Evolutionary conservation across 2,797 vertebrate genomes (phyloP).

Genomic region (Thalassophryne amazonica): DNA sequence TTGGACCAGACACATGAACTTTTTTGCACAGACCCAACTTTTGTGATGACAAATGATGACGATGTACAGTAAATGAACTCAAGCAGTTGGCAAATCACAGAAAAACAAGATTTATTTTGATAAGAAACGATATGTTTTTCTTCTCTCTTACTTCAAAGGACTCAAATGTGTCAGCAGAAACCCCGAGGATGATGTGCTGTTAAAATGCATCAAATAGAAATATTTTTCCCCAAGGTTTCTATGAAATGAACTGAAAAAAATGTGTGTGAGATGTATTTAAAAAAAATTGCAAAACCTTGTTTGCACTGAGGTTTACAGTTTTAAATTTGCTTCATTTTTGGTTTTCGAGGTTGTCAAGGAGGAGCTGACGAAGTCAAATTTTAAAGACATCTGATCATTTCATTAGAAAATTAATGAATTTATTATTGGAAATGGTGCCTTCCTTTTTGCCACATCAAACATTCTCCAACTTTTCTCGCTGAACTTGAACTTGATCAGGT

Average conservation of each 20-base stretch:
- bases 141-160: slow-evolving; percentile 76
- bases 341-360: slow-evolving; percentile 86
- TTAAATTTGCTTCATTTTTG: slow-evolving; percentile 79
- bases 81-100: slow-evolving; percentile 79
- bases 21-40: slow-evolving; percentile 94
- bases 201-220: slow-evolving; percentile 86
- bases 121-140: slow-evolving; percentile 83
- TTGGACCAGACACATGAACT: slow-evolving; percentile 94
- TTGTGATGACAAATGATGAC: slow-evolving; percentile 91
- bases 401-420: slow-evolving; percentile 64
- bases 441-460: slow-evolving; percentile 75
- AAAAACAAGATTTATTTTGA: slow-evolving; percentile 96
- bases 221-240: slow-evolving; percentile 73
- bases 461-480: slow-evolving; percentile 56
- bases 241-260: slow-evolving; percentile 60
- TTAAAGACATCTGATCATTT: slow-evolving; percentile 79
- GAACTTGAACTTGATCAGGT: slow-evolving; percentile 56
- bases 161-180: slow-evolving; percentile 76
- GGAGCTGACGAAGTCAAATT: slow-evolving; percentile 56
- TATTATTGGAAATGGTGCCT: slow-evolving; percentile 96
- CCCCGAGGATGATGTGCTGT: slow-evolving; percentile 72
- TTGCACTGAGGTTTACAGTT: slow-evolving; percentile 89
- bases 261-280: slow-evolving; percentile 77
- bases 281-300: slow-evolving; percentile 74
- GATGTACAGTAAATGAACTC: slow-evolving; percentile 87